Conservation (phyloP, 2,113 vertebrate species). For the Oreocharis arfaki region DNA sequence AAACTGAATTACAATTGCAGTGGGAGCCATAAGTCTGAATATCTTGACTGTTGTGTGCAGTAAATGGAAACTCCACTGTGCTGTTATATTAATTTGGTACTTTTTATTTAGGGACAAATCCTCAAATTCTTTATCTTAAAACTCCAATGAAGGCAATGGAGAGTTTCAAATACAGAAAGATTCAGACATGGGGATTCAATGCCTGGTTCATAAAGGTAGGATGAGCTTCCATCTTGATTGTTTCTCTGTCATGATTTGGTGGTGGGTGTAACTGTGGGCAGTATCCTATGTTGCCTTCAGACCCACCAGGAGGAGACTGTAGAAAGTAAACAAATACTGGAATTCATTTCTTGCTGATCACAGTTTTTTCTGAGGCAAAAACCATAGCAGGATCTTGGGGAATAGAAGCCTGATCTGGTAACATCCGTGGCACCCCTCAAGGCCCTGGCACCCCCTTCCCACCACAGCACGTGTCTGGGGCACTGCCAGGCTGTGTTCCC, state of each 20-base stretch:
- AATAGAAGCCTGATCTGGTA: background rate
- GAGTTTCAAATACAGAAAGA: background rate
- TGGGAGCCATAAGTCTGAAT: constrained; percentile 26
- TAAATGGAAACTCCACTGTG: background rate
- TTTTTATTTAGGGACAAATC: constrained; percentile 4
- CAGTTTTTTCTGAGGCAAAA: background rate
- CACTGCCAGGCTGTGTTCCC: background rate
- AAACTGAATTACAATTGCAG: constrained; percentile 39
- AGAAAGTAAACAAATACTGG: background rate
- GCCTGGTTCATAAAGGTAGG: accelerated
- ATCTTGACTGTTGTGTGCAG: constrained; percentile 7
- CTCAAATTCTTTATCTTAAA: background rate
- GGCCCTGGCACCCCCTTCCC: background rate
- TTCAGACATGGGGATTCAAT: background rate
- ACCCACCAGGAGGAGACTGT: background rate
- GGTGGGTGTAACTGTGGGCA: background rate
- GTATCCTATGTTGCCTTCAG: background rate
- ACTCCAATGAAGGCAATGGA: background rate
- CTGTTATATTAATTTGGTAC: background rate
- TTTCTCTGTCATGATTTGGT: background rate
- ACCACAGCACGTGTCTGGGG: accelerated
- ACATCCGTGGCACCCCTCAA: background rate
- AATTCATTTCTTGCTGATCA: background rate
- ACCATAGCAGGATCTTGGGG: background rate
- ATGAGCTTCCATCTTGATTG: background rate